phyloP scores from a whole-genome alignment of 2,113 vertebrate genomes.

The Boleophthalmus pectinirostris region DNA sequence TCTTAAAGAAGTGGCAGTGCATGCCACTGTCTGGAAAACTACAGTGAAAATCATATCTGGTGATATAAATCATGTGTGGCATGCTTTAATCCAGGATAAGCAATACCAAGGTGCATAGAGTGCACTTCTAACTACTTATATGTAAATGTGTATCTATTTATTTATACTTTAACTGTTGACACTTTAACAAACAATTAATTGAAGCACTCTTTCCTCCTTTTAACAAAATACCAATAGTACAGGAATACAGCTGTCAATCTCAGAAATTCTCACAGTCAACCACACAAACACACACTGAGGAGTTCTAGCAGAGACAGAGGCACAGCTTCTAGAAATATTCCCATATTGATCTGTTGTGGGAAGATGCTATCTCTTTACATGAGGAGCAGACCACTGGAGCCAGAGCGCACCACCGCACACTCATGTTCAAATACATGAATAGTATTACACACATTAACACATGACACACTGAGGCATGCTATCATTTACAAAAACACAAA shows the following conservation, averaged over 20 bases:
- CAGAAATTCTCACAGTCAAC: slow-evolving; percentile 37
- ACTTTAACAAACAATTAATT: not conserved
- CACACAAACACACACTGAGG: slow-evolving; percentile 9
- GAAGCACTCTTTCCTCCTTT: slow-evolving; percentile 8
- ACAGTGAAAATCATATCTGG: slow-evolving; percentile 63
- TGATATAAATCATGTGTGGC: slow-evolving; percentile 55
- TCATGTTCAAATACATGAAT: slow-evolving; percentile 33
- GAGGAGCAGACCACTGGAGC: slow-evolving; percentile 67
- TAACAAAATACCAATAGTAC: slow-evolving; percentile 50
- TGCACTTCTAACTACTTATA: slow-evolving; percentile 3
- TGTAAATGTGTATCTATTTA: not conserved
- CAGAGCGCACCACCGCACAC: slow-evolving; percentile 45
- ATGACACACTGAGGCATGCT: slow-evolving; percentile 27
- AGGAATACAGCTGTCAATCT: slow-evolving; percentile 49
- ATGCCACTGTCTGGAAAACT: slow-evolving; percentile 50
- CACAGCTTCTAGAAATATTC: slow-evolving; percentile 66
- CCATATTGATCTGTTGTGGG: slow-evolving; percentile 71
- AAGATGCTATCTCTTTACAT: slow-evolving; percentile 74
- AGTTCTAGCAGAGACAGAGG: slow-evolving; percentile 49
- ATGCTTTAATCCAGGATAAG: slow-evolving; percentile 61
- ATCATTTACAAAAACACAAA: slow-evolving; percentile 48
- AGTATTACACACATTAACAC: slow-evolving; percentile 39
- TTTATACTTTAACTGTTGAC: not conserved
- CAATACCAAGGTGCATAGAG: slow-evolving; percentile 43
- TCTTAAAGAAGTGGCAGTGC: slow-evolving; percentile 41